Conservation (phyloP, 2,113 vertebrate genomes). For the Cyanistes caeruleus region DNA sequence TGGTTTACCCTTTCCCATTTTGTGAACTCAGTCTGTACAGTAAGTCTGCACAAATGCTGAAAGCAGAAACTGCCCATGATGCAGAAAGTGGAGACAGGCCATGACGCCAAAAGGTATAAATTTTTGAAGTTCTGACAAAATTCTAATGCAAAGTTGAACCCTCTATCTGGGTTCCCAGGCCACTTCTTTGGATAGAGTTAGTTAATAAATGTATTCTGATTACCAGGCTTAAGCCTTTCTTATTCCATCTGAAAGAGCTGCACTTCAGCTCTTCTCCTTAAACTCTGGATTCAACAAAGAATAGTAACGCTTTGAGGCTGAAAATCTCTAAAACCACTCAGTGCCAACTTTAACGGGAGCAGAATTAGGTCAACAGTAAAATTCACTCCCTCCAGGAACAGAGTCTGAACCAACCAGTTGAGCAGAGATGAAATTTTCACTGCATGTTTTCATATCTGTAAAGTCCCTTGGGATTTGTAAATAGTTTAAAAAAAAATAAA, state of each 20-base stretch:
- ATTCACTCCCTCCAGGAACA: slow-evolving; percentile 17
- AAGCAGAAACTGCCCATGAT: background rate
- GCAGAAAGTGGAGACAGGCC: background rate
- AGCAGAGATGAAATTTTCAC: slow-evolving; percentile 9
- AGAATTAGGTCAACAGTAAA: slow-evolving; percentile 58
- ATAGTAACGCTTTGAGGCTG: slow-evolving; percentile 33
- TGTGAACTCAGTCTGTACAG: background rate
- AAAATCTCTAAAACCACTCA: slow-evolving; percentile 46
- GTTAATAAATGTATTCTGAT: slow-evolving; percentile 35
- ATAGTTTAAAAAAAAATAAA: background rate
- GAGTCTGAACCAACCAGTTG: background rate
- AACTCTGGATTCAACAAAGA: slow-evolving; percentile 50
- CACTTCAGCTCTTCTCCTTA: slow-evolving; percentile 40
- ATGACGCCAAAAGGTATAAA: background rate
- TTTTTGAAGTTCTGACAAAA: slow-evolving; percentile 12
- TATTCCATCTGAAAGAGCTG: slow-evolving; percentile 44
- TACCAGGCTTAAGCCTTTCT: slow-evolving; percentile 20
- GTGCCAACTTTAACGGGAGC: background rate
- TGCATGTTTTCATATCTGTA: background rate
- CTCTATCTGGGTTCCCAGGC: slow-evolving; percentile 19
- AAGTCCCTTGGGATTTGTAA: background rate
- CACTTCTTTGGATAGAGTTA: background rate
- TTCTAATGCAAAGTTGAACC: background rate
- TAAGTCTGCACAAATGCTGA: background rate
- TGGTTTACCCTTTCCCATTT: background rate